Evolutionary conservation across 2,113 vertebrate species (phyloP).

Genomic region (Oenanthe oenanthe): DNA sequence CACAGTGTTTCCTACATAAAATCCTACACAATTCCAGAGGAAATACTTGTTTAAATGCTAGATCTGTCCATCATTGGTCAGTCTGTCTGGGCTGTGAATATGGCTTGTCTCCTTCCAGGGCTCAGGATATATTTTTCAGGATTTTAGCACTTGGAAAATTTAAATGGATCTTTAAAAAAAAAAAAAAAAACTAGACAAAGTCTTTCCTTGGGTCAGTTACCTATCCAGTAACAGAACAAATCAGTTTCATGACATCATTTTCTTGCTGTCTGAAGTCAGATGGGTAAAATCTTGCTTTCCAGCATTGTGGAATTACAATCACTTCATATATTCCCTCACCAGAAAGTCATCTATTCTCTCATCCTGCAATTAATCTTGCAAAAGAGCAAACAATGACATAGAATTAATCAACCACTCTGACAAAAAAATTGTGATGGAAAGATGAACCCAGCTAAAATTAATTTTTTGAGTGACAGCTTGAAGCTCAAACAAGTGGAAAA

Average conservation of each 20-base stretch:
- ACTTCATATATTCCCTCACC: background rate
- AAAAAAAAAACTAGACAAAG: fast-evolving
- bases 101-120: background rate
- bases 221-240: background rate
- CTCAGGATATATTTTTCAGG: background rate
- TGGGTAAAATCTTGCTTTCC: background rate
- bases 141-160: background rate
- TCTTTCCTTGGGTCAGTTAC: background rate
- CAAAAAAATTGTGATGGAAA: slow-evolving; percentile 61
- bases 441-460: slow-evolving; percentile 61
- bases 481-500: slow-evolving; percentile 61
- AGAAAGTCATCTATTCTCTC: slow-evolving; percentile 38
- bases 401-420: slow-evolving; percentile 65
- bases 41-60: background rate
- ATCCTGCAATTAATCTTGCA: slow-evolving; percentile 67
- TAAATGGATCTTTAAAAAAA: background rate
- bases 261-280: background rate
- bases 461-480: slow-evolving; percentile 54
- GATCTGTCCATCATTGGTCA: fast-evolving
- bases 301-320: background rate
- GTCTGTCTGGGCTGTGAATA: background rate
- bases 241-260: background rate
- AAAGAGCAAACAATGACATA: slow-evolving; percentile 57
- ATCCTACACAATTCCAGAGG: background rate
- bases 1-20: background rate